A percentile compares a stretch with the other conserved stretches of the same genome.
These are phyloP conservation scores for Zalophus californianus DNA, from an alignment of 2,797 vertebrate genomes.

Conservation along the genomic window DNA sequence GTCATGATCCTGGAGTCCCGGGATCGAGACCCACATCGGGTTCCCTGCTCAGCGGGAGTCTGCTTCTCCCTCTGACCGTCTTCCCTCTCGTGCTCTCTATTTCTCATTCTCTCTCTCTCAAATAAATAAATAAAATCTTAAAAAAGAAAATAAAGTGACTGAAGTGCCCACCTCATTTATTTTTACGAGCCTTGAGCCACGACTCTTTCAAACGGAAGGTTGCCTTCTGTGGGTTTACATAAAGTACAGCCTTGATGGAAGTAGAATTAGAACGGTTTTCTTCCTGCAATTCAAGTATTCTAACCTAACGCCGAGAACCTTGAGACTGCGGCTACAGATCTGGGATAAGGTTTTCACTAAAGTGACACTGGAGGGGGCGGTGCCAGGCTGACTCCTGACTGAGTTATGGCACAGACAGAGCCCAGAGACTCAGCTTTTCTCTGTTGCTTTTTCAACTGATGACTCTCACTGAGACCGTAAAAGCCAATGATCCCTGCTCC, in stretches of 20 bases:
- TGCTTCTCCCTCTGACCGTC: too few species aligned
- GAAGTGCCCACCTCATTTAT: not conserved
- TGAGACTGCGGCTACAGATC: not conserved
- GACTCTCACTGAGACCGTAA: conserved; percentile 12
- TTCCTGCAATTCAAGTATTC: not conserved
- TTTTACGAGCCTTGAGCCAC: conserved; percentile 36
- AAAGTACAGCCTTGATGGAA: not conserved
- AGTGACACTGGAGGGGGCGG: not conserved
- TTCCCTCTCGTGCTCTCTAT: too few species aligned
- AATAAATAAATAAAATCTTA: too few species aligned
- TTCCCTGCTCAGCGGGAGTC: too few species aligned
- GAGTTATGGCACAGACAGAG: conserved; percentile 6
- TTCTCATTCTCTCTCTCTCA: too few species aligned
- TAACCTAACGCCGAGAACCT: not conserved
- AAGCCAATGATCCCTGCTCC: conserved; percentile 39
- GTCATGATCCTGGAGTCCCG: too few species aligned
- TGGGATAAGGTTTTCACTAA: not conserved
- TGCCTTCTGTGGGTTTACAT: not conserved
- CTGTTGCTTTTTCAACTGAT: conserved; percentile 45
- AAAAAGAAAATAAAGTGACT: not conserved
- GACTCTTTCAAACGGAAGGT: not conserved
- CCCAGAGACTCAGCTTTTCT: not conserved
- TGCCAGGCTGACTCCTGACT: not conserved
- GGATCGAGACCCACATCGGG: too few species aligned
- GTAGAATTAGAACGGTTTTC: not conserved